These are phyloP conservation scores for Agelastica alni DNA, from an alignment of 2,888 invertebrate species.

Conservation along the genomic window DNA sequence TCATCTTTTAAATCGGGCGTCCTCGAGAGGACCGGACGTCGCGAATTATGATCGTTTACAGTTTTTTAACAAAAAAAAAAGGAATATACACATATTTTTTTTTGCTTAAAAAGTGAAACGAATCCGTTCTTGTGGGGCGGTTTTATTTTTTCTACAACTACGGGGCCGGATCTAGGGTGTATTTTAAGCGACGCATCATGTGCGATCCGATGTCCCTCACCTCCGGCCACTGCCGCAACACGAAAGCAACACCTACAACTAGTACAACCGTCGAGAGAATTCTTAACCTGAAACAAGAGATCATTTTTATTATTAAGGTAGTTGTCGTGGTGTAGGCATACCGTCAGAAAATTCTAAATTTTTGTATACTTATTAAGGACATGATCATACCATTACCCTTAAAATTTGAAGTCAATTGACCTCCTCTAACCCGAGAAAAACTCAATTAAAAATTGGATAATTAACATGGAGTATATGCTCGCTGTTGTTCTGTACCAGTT, in stretches of 20 bases:
- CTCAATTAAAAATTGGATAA: no score
- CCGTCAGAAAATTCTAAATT: no score
- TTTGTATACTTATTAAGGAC: no score
- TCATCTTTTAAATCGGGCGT: no score
- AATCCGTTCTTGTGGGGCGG: no score
- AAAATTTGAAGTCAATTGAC: no score
- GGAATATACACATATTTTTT: neutral
- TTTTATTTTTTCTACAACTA: conserved; percentile 51
- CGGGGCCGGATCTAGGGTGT: conserved; percentile 68
- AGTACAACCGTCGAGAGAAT: conserved; percentile 83
- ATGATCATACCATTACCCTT: no score
- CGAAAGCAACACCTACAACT: conserved; percentile 80
- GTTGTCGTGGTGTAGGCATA: no score
- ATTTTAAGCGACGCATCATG: conserved; percentile 76
- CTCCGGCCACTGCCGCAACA: conserved; percentile 89
- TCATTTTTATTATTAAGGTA: neutral
- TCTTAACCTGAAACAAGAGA: conserved; percentile 70
- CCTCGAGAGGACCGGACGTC: neutral
- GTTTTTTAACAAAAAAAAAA: neutral
- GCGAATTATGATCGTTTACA: neutral
- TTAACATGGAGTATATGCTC: no score
- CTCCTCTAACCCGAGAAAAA: no score
- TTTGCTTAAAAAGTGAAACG: neutral
- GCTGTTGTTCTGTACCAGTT: no score
- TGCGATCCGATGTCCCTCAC: conserved; percentile 82